Conservation (phyloP, 1,140 invertebrate genomes). For the Drosophila varians region DNA sequence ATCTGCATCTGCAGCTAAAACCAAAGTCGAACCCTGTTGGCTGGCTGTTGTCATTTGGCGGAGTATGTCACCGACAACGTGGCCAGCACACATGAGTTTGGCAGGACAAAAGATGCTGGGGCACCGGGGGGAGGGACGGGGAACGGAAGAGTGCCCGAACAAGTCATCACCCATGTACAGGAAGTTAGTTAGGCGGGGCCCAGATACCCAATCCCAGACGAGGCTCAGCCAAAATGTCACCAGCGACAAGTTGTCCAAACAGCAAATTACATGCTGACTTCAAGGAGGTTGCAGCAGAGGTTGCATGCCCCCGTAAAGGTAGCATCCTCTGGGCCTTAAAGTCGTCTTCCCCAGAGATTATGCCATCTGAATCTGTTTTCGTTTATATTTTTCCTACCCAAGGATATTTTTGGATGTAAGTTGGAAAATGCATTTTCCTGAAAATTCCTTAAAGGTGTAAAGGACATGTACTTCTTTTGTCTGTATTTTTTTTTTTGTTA, state of each 20-base stretch:
- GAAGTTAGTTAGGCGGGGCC: constrained; percentile 74
- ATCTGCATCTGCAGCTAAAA: constrained; percentile 2
- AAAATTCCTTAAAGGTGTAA: neutral
- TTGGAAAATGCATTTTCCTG: neutral
- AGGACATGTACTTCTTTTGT: constrained; percentile 1
- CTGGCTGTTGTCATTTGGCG: constrained; percentile 57
- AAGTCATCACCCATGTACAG: constrained; percentile 78
- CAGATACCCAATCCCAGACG: constrained; percentile 26
- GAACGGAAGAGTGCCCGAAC: constrained; percentile 42
- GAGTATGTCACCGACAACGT: constrained; percentile 70
- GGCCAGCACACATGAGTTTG: constrained; percentile 44
- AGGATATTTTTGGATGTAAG: neutral
- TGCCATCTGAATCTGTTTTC: constrained; percentile 5
- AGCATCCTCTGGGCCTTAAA: constrained; percentile 24
- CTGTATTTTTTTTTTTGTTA: constrained; percentile 22
- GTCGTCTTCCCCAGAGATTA: constrained; percentile 19
- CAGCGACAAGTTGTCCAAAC: constrained; percentile 68
- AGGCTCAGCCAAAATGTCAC: constrained; percentile 70
- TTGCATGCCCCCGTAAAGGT: neutral
- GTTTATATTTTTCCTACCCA: constrained; percentile 10
- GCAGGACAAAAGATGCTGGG: constrained; percentile 71
- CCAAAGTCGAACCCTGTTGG: constrained; percentile 17
- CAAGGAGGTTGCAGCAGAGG: constrained; percentile 1
- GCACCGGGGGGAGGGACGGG: constrained; percentile 20
- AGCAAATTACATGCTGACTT: constrained; percentile 53